These are phyloP conservation scores for Oscheius sp. DNA, from an alignment of 2,888 invertebrate species.

Conservation along the genomic window DNA sequence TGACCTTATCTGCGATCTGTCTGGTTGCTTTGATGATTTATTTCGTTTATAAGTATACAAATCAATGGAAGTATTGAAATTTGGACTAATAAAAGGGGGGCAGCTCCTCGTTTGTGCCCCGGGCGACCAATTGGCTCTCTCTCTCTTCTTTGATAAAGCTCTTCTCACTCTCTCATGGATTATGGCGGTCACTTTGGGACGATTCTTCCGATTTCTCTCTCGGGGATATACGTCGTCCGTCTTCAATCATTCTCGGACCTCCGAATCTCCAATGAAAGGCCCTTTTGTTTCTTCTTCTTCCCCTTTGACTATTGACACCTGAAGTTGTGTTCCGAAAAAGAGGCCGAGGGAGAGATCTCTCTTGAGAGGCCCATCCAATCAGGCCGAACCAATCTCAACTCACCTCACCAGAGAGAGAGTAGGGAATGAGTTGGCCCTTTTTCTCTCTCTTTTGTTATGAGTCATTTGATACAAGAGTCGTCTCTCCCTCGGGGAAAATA, in stretches of 20 bases:
- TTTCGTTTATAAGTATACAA: no score
- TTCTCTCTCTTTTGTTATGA: background rate
- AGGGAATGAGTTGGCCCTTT: background rate
- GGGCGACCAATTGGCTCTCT: background rate
- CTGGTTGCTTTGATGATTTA: no score
- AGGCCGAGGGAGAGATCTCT: no score
- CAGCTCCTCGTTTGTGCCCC: no score
- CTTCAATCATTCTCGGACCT: slow-evolving; percentile 17
- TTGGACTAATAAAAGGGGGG: no score
- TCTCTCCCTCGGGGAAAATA: background rate
- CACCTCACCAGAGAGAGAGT: background rate
- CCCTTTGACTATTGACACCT: slow-evolving; percentile 2
- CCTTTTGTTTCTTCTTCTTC: slow-evolving; percentile 2
- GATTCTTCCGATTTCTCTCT: background rate
- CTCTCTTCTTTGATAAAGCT: no score
- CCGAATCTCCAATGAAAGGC: slow-evolving; percentile 9
- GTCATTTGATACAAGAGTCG: background rate
- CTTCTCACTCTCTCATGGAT: background rate
- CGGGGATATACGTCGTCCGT: slow-evolving; percentile 17
- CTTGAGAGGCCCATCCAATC: slow-evolving; percentile 13
- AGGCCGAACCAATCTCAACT: background rate
- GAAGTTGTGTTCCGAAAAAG: background rate
- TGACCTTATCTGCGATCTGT: no score
- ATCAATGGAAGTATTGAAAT: no score
- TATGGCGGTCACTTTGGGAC: background rate